Evolutionary conservation across 2,113 vertebrate species (phyloP).

Genomic region (Microtus ochrogaster): DNA sequence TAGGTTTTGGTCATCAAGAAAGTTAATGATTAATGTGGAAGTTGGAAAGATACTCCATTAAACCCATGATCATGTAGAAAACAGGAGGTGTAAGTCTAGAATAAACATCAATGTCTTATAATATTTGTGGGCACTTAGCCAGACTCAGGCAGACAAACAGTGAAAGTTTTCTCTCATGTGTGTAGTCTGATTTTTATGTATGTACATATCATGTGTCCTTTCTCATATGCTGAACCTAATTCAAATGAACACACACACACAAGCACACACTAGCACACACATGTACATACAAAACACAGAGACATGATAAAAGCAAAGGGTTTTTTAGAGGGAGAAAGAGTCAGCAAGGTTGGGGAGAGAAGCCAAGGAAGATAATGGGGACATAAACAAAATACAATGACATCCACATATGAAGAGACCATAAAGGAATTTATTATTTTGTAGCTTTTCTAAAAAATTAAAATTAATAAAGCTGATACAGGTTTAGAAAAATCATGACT

Average conservation of each 20-base stretch:
- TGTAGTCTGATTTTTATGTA: neutral
- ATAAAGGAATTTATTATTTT: neutral
- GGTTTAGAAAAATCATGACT: neutral
- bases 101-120: neutral
- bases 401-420: neutral
- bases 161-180: neutral
- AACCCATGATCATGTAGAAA: neutral
- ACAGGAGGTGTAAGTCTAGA: neutral
- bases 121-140: neutral
- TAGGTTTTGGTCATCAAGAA: conserved; percentile 16
- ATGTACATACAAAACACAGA: neutral
- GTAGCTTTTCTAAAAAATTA: neutral
- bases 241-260: neutral
- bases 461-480: neutral
- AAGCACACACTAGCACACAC: neutral
- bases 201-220: neutral
- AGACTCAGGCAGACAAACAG: neutral
- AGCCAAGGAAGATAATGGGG: too few relatives aligned
- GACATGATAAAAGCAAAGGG: neutral
- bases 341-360: neutral
- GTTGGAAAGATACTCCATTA: conserved; percentile 11
- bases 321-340: neutral
- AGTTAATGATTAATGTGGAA: conserved; percentile 22
- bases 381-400: neutral
- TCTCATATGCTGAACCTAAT: too few relatives aligned